phyloP scores from a whole-genome alignment of 2,888 invertebrate species.

The Arge pagana region DNA sequence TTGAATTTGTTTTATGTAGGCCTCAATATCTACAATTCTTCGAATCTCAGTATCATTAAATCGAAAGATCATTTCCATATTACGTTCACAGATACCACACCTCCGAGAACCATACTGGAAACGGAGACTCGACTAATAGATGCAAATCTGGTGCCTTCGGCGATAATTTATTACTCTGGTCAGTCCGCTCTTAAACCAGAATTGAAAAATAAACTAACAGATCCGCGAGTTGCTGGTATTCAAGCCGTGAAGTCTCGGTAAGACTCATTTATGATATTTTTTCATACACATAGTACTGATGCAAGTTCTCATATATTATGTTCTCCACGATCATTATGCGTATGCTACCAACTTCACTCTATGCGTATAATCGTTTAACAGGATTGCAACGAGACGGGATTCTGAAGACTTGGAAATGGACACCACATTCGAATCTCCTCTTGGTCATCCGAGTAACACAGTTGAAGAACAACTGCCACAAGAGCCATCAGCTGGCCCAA shows the following conservation, averaged over 20 bases:
- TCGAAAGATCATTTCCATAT: slow-evolving; percentile 1
- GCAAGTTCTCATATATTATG: not conserved
- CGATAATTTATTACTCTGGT: slow-evolving; percentile 69
- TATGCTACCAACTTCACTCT: too few relatives aligned
- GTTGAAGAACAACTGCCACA: slow-evolving; percentile 23
- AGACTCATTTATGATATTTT: not conserved
- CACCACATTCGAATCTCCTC: slow-evolving; percentile 11
- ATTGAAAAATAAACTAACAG: slow-evolving; percentile 66
- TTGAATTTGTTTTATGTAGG: slow-evolving; percentile 82
- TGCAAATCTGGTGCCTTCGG: slow-evolving; percentile 77
- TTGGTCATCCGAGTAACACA: slow-evolving; percentile 1
- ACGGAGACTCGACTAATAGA: slow-evolving; percentile 69
- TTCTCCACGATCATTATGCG: too few relatives aligned
- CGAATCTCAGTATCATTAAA: slow-evolving; percentile 21
- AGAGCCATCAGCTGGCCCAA: slow-evolving; percentile 1
- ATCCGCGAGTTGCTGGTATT: slow-evolving; percentile 70
- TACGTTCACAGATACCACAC: slow-evolving; percentile 73
- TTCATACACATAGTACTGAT: not conserved
- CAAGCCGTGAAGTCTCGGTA: slow-evolving; percentile 73
- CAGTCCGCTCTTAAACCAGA: slow-evolving; percentile 65
- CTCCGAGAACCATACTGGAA: slow-evolving; percentile 75
- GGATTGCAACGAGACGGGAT: slow-evolving; percentile 33
- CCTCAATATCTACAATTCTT: slow-evolving; percentile 37
- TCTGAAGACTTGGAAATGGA: slow-evolving; percentile 19
- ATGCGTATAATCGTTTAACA: too few relatives aligned